Conservation (phyloP, 2,113 vertebrate genomes). For the Otus sunia region DNA sequence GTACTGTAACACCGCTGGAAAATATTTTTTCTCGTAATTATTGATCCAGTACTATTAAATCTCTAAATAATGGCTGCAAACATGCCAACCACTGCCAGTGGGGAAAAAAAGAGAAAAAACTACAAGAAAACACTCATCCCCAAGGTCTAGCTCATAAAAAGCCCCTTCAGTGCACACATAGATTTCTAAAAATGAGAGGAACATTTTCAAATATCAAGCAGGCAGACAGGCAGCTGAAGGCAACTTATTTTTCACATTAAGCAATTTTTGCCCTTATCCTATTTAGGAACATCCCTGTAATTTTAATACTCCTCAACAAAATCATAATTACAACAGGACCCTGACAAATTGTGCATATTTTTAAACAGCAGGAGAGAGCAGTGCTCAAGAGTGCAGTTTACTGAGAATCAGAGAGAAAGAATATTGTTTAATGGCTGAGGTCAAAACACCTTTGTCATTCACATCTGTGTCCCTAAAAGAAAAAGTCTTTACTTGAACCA, state of each 20-base stretch:
- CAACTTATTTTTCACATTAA: constrained; percentile 10
- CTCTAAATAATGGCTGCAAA: constrained; percentile 43
- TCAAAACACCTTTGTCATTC: constrained; percentile 44
- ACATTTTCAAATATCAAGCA: background rate
- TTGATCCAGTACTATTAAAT: constrained; percentile 8
- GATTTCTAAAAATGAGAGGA: constrained; percentile 16
- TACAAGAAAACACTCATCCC: constrained; percentile 3
- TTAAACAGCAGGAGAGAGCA: background rate
- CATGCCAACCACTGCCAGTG: constrained; percentile 40
- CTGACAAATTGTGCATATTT: background rate
- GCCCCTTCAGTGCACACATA: background rate
- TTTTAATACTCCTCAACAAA: background rate
- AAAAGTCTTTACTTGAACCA: background rate
- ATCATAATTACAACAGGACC: background rate
- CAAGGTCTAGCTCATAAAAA: constrained; percentile 33
- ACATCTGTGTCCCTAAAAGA: background rate
- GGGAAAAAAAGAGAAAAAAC: background rate
- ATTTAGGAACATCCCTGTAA: background rate
- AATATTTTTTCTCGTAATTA: constrained; percentile 25
- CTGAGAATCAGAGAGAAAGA: background rate
- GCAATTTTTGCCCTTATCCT: background rate
- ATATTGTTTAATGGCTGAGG: constrained; percentile 28
- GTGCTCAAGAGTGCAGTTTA: background rate
- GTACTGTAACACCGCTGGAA: background rate
- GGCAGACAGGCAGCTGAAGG: constrained; percentile 14